Percentiles rank a stretch among this genome's conserved stretches.
These are phyloP conservation scores for Listronotus bonariensis DNA, from an alignment of 1,140 invertebrate genomes.

Conservation along the genomic window DNA sequence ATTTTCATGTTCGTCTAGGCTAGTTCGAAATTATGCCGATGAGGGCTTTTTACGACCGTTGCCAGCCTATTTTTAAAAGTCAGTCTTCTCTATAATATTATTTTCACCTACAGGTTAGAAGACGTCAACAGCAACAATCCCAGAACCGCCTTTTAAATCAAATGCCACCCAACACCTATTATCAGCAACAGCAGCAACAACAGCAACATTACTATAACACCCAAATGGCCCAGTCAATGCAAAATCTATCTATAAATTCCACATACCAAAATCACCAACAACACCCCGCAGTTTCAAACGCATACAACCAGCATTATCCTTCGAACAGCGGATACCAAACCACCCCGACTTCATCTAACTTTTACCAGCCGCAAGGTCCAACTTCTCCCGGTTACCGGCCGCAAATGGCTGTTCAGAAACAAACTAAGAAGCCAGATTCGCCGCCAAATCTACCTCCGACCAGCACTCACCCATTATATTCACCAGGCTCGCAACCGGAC, in stretches of 20 bases:
- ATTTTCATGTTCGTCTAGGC: too few species aligned
- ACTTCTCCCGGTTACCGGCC: slow-evolving; percentile 55
- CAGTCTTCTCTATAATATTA: too few species aligned
- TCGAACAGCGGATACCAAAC: slow-evolving; percentile 43
- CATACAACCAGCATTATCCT: slow-evolving; percentile 52
- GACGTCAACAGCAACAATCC: slow-evolving; percentile 57
- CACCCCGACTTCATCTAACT: slow-evolving; percentile 10
- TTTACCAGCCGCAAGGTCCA: slow-evolving; percentile 55
- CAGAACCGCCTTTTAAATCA: slow-evolving; percentile 38
- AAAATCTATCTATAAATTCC: slow-evolving; percentile 48
- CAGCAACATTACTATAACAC: slow-evolving; percentile 44
- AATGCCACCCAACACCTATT: slow-evolving; percentile 19
- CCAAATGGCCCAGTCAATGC: slow-evolving; percentile 52
- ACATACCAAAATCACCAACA: slow-evolving; percentile 40
- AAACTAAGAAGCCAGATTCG: slow-evolving; percentile 52
- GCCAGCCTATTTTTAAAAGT: too few species aligned
- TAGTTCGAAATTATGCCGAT: too few species aligned
- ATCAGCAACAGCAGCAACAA: slow-evolving; percentile 42
- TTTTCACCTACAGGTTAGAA: slow-evolving; percentile 47
- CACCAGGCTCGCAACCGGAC: slow-evolving; percentile 40
- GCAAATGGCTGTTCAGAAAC: slow-evolving; percentile 59
- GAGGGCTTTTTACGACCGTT: too few species aligned
- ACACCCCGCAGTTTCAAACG: slow-evolving; percentile 41
- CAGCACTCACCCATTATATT: slow-evolving; percentile 74
- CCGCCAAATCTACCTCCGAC: slow-evolving; percentile 74